Base-by-base conservation (phyloP, 1,140 invertebrate species). In the Drosophila melanogaster region DNA sequence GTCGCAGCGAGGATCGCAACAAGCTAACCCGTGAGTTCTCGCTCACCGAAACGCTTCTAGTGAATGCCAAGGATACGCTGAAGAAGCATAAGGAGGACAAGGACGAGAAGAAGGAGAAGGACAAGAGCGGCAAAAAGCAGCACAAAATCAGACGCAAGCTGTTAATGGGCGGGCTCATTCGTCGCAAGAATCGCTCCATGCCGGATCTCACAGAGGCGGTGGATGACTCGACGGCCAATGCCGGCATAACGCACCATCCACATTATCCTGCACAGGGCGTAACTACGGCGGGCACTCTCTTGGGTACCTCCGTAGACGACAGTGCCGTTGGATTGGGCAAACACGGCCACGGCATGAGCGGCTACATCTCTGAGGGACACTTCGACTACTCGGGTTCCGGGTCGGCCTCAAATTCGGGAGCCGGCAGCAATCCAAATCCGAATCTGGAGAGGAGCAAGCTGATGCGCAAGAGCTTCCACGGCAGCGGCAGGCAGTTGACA, bases 381-480 rank as follows among this genome's bases (percentile, higher is more conserved):
- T 93, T 97, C 51, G 96, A 98, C 80, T 96, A 95, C 79, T 93
- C n/a, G 92, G 93, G n/a, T 74, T 71, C 24, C 90, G 47, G 37
- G 0, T 19, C 8, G 75, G 37, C 51, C 35, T 26, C 3, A 8
- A 6, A 15, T 11, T 14, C 17, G 44, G 47, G 58, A 1, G 38
- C 38, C 3, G 56, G 53, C 14, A 49, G 35, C 64, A 87, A 91
- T 17, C 93, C 95, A 10, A 97, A 97, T 93, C 96, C 96, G 1
- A 97, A 97, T 84, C 93, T 97, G 22, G 96, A 97, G 90, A 94
- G 96, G 75, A 97, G 96, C 93, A 96, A 96, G 85, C 92, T 97
- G 46, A 98, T 97, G 96, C 94, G 96, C 79, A 97, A 97, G 81
- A 97, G 96, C 92, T 97, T 97, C 91, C 96, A 97, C 90, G 96